A percentile compares a stretch with the other conserved stretches of the same genome.
phyloP scores from a whole-genome alignment of 2,797 vertebrate species.

The Myotis myotis region DNA sequence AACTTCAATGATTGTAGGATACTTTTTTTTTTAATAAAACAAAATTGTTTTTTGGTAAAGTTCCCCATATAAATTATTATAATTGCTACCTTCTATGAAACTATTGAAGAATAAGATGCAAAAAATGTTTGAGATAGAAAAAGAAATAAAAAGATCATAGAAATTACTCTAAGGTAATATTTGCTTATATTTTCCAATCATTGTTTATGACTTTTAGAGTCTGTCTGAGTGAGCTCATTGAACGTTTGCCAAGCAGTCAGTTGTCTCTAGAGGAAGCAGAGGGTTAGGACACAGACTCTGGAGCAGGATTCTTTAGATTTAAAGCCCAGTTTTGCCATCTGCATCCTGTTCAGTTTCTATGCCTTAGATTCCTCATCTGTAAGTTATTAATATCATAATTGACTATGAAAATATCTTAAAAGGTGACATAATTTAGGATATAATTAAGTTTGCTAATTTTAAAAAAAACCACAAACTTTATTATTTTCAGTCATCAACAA shows the following conservation, averaged over 20 bases:
- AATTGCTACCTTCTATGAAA: background rate
- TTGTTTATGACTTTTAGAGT: background rate
- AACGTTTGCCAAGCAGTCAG: background rate
- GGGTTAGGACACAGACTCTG: background rate
- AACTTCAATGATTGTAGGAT: background rate
- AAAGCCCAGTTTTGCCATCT: background rate
- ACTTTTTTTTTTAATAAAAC: background rate
- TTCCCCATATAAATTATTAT: background rate
- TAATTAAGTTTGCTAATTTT: background rate
- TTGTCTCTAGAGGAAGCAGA: background rate
- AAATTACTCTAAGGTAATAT: background rate
- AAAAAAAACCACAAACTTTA: background rate
- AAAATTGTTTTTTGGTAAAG: background rate
- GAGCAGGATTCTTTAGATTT: background rate
- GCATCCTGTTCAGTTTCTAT: background rate
- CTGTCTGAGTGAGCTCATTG: background rate
- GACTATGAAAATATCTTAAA: background rate
- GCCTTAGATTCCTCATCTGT: background rate
- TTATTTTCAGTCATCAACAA: background rate
- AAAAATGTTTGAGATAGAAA: background rate
- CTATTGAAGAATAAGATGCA: background rate
- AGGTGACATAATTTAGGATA: background rate
- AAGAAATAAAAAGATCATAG: background rate
- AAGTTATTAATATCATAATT: background rate
- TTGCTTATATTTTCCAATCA: background rate